Evolutionary conservation across 2,113 vertebrate species (phyloP).

Genomic region (Esox niger): DNA sequence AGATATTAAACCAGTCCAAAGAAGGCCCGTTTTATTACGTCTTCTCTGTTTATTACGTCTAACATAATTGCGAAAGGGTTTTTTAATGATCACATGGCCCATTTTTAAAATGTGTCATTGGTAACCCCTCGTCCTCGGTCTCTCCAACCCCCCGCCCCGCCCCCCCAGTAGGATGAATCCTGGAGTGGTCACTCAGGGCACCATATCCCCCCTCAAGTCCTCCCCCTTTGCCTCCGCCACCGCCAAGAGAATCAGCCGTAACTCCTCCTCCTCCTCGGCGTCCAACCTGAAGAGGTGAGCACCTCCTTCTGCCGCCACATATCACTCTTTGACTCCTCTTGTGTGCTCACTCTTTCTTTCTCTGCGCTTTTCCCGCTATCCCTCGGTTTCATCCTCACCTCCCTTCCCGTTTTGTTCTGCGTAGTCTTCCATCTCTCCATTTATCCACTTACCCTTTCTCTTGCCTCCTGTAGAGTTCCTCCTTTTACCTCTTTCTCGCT

Average conservation of each 20-base stretch:
- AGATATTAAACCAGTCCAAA: no score
- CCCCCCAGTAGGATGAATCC: slow-evolving; percentile 70
- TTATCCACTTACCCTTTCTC: neutral
- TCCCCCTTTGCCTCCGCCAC: slow-evolving; percentile 70
- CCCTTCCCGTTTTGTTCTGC: neutral
- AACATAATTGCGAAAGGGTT: no score
- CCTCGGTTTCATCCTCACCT: neutral
- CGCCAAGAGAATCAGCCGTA: slow-evolving; percentile 80
- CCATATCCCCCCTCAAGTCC: slow-evolving; percentile 77
- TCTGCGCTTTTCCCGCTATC: neutral
- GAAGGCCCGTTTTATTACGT: no score
- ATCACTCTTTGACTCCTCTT: neutral
- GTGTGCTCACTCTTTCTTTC: neutral
- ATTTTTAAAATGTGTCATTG: no score
- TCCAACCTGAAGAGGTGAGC: slow-evolving; percentile 80
- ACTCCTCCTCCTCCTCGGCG: slow-evolving; percentile 59
- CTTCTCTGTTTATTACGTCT: no score
- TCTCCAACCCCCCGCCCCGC: slow-evolving; percentile 22
- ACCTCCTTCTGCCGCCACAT: neutral
- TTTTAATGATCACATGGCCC: no score
- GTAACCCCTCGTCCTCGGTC: neutral
- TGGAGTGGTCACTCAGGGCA: slow-evolving; percentile 65
- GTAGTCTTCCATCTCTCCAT: neutral
- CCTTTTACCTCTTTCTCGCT: neutral
- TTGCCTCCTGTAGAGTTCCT: neutral